Evolutionary conservation across 2,113 vertebrate genomes (phyloP).

Genomic region (Lophotis ruficrista): DNA sequence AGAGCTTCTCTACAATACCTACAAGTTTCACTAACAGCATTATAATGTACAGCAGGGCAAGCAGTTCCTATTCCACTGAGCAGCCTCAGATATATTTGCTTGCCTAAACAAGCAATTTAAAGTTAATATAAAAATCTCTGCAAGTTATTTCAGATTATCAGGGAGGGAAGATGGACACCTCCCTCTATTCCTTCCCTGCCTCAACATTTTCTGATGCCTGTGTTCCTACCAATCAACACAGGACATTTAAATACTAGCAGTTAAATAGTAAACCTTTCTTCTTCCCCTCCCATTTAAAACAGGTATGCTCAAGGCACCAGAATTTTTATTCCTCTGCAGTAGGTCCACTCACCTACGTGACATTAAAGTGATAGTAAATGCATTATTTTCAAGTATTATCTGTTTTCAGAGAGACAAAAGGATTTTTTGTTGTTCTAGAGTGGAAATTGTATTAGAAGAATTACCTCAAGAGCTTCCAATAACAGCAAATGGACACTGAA

Average conservation of each 20-base stretch:
- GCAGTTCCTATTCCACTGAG: background rate
- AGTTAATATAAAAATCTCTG: background rate
- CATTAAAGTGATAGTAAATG: background rate
- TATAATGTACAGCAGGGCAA: background rate
- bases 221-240: background rate
- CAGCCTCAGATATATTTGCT: background rate
- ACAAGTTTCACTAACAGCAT: background rate
- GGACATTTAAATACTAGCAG: background rate
- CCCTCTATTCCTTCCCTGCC: background rate
- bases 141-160: background rate
- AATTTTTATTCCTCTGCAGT: background rate
- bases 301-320: background rate
- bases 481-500: background rate
- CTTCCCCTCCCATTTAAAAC: background rate
- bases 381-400: background rate
- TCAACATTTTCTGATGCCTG: background rate
- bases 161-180: fast-evolving
- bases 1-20: background rate
- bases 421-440: background rate
- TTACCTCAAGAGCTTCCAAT: background rate
- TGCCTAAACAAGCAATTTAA: background rate
- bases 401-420: background rate
- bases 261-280: background rate
- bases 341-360: background rate
- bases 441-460: background rate